Evolutionary conservation across 2,797 vertebrate genomes (phyloP).

Genomic region (Cyprinodon diabolis): DNA sequence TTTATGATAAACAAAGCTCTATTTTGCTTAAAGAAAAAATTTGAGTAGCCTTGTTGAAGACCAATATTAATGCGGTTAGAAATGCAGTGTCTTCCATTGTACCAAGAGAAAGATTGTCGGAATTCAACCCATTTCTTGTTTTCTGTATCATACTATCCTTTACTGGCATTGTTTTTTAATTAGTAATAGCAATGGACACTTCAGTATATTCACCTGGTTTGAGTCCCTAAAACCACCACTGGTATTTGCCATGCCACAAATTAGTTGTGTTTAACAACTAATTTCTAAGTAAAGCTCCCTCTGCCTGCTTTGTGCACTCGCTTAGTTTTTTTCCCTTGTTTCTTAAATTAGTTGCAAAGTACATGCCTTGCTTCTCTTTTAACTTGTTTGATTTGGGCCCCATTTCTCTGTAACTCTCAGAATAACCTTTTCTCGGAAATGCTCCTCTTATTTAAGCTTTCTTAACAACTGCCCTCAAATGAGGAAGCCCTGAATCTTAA

Average conservation of each 20-base stretch:
- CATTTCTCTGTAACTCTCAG: neutral
- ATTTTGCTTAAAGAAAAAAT: neutral
- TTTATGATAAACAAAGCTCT: neutral
- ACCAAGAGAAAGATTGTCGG: too few relatives aligned
- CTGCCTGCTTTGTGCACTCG: neutral
- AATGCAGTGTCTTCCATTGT: too few relatives aligned
- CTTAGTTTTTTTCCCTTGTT: neutral
- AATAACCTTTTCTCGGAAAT: neutral
- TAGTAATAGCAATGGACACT: neutral
- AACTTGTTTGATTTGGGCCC: neutral
- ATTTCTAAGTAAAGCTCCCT: neutral
- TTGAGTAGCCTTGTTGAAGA: too few relatives aligned
- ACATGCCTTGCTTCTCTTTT: constrained; percentile 10
- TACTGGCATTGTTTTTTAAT: neutral
- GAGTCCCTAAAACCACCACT: neutral
- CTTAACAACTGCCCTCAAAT: neutral
- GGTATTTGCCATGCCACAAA: neutral
- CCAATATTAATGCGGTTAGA: too few relatives aligned
- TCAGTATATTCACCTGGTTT: neutral
- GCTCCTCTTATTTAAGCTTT: neutral
- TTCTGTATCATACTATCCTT: neutral
- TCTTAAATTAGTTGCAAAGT: neutral
- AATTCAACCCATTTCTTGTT: neutral
- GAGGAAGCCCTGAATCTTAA: neutral
- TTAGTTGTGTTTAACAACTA: neutral